Evolutionary conservation across 1,140 invertebrate genomes (phyloP), one percentile per base, ranked within the genome.

Genomic region (Trissolcus basalis): DNA sequence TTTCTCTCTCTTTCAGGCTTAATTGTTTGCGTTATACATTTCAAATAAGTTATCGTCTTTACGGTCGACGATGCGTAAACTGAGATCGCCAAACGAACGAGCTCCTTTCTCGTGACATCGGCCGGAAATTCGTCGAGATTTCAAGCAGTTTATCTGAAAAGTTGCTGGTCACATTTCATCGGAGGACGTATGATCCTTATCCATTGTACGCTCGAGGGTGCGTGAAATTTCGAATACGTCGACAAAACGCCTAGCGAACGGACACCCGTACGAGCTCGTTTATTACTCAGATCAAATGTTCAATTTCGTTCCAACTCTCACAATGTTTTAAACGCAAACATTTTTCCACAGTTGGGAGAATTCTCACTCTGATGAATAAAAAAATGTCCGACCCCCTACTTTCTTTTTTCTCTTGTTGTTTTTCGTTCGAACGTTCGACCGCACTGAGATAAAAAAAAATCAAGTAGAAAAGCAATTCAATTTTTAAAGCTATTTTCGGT

Each of bases 31-130:
- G 56, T 70, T 71, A 71, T 64, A 64, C 53, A 58, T 71, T 71
- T 64, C 44, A 64, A 63, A 71, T 64, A 79, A 76, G 49, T 79
- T 79, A 79, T 79, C 71, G 61, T 70, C 59, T 79, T 79, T 45
- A 68, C 54, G 65, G 72, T 76, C 50, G 77, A 54, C 77, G 77
- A 70, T 79, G 64, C 73, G 69, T 59, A 49, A 75, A 71, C 63
- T 59, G 39, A 63, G 41, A 64, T 64, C 61, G 55, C 27, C 64
- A 75, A 75, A 75, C 61, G 65, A 67, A 70, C 64, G 56, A 61
- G 50, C 50, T 70, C 58, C 19, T 73, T 73, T 67, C 19, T 56
- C 50, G 56, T 73, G 55, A 64, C 60, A 32, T 56, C 70, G 70
- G 39, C 70, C 70, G 70, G 70, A 73, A 73, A 73, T 56, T 67